phyloP scores from a whole-genome alignment of 2,113 vertebrate species.

The Trochalopteron elliotii region DNA sequence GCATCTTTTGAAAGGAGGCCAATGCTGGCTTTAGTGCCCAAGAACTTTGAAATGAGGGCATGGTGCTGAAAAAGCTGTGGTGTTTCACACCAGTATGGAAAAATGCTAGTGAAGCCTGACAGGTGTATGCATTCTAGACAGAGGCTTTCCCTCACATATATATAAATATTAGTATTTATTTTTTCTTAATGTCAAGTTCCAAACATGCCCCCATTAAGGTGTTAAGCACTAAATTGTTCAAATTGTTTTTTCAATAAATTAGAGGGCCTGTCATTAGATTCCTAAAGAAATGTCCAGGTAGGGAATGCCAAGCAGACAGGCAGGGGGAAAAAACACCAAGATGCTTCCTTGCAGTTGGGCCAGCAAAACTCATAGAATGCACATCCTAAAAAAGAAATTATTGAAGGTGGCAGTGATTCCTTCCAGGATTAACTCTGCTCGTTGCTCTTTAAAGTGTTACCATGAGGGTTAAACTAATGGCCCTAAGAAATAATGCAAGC shows the following conservation, averaged over 20 bases:
- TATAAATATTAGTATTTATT: background rate
- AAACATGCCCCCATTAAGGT: background rate
- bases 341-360: background rate
- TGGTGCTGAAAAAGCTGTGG: background rate
- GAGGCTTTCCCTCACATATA: background rate
- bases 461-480: conserved; percentile 40
- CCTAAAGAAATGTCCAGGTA: background rate
- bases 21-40: background rate
- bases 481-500: conserved; percentile 15
- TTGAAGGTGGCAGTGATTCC: background rate
- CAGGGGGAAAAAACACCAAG: fast-evolving
- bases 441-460: background rate
- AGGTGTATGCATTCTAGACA: background rate
- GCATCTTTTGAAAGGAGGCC: background rate
- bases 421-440: conserved; percentile 19
- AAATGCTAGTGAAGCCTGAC: background rate
- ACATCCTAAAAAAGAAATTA: background rate
- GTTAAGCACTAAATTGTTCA: background rate
- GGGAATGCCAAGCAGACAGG: background rate
- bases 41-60: background rate
- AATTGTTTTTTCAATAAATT: background rate
- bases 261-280: background rate
- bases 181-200: background rate
- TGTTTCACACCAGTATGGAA: background rate
- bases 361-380: background rate